Base-by-base conservation (phyloP, 2,888 invertebrate genomes). In the Hyppa rectilinea region DNA sequence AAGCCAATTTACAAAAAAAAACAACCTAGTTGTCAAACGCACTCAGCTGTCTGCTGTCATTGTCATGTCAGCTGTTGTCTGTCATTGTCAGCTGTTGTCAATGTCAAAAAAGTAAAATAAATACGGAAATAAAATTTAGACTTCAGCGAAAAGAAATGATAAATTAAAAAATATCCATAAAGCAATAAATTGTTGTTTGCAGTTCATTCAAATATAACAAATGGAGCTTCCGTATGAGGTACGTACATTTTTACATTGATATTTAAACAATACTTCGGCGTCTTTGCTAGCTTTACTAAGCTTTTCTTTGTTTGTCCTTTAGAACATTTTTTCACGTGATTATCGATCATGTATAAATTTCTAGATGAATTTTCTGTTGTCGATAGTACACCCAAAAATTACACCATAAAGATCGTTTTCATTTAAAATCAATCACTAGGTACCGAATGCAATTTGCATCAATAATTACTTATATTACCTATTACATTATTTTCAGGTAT, bases 191-290 rank as follows among this genome's bases (percentile, higher is more conserved):
- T 43, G 47, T 17, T 66, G 62, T 29, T 59, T 66, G 10, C 43
- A 26, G n/a, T 61, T 43, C 43, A 40, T 55, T 53, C 40, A n/a
- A 61, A 31, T 50, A 45, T 29, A 69, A 75, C 66, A 80, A 87
- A 92, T 94, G 93, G 94, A 93, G 71, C 88, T 95, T 40, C 95
- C 95, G 2, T 93, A 89, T 78, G 95, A 95, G 91, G 95, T 95
- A 89, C 34, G 83, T 80, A 66, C 49, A 56, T 31, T 23, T 60
- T 60, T 31, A 65, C 12, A 20, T 4, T 52, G 17, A 40, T 14
- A n/a, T n/a, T n/a, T 49, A 7, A 82, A 75, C 49, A 61, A 59
- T 61, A 45, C 63, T 63, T 79, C 68, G 52, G 62, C 29, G 56
- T 73, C 43, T 64, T 79, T 68, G 65, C 56, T 26, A 17, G 17